Conservation (phyloP, 1,140 invertebrate genomes). For the Apis cerana region DNA sequence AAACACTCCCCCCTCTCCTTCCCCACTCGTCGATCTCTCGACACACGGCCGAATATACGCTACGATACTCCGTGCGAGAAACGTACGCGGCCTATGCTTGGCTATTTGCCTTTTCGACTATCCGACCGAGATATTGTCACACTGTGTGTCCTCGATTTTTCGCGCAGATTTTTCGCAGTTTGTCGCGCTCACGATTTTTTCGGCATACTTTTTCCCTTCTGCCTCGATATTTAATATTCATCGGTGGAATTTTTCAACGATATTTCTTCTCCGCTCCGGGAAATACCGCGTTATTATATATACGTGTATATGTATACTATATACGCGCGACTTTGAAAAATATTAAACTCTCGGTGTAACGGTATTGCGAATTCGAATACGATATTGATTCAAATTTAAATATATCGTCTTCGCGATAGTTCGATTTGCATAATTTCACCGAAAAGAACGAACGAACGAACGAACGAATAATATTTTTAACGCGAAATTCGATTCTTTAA, state of each 20-base stretch:
- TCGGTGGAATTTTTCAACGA: constrained; percentile 11
- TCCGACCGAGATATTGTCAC: neutral
- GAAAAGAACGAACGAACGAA: too few species aligned
- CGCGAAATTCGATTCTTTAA: too few species aligned
- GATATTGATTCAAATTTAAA: too few species aligned
- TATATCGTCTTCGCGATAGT: too few species aligned
- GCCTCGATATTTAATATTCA: constrained; percentile 36
- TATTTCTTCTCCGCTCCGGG: neutral
- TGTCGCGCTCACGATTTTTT: neutral
- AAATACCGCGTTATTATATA: neutral
- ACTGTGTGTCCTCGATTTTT: neutral
- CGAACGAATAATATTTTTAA: too few species aligned
- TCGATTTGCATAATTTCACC: too few species aligned
- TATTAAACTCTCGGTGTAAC: too few species aligned
- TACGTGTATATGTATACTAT: neutral
- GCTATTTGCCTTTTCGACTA: neutral
- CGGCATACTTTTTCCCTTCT: too few species aligned
- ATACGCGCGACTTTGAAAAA: too few species aligned
- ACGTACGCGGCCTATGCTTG: neutral
- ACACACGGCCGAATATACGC: neutral
- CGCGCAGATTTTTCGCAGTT: neutral
- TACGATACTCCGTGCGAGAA: neutral
- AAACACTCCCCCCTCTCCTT: neutral
- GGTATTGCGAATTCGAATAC: too few species aligned
- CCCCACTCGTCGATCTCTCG: neutral